Evolutionary conservation across 2,888 invertebrate genomes (phyloP), one percentile per base, ranked within the genome.

Genomic region (Hypolimnas misippus): DNA sequence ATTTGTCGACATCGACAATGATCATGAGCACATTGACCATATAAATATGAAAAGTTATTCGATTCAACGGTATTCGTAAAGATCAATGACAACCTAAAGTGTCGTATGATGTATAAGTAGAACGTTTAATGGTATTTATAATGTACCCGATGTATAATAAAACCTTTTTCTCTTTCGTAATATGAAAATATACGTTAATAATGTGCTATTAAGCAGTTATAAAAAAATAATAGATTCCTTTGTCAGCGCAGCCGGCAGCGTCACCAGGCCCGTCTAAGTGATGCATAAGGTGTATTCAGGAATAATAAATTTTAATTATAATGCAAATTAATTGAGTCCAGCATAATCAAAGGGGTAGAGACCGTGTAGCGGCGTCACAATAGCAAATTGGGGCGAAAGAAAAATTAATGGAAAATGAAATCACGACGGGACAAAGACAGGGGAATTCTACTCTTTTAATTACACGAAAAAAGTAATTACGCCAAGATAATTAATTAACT

Each of bases 321-420:
- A 89, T 88, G 84, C 83, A 86, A 89, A 88, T 90, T 91, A 87
- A 87, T 89, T 89, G 87, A 87, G 88, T 89, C 88, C 86, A 84
- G 84, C 76, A 84, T 85, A 88, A 89, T 87, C 84, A 87, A 92
- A 91, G 89, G 89, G 87, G 90, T 92, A 87, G 84, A 84, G 85
- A 86, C 86, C 83, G 86, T 87, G 86, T 88, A 85, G 79, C 84
- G 79, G 79, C 83, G 86, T 84, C 86, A 87, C 88, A 85, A 86
- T 85, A 84, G 83, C 86, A 88, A 92, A 90, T 91, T 88, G 95
- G 94, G 95, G 94, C 82, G 85, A 90, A 92, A 91, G 90, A 91
- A 90, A 91, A 91, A 91, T 89, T 91, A 91, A 91, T 92, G 87
- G 87, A 90, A 92, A 91, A 90, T 89, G 89, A 90, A 91, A 92